Evolutionary conservation across 2,113 vertebrate genomes (phyloP).

Genomic region (Eulemur rufifrons): DNA sequence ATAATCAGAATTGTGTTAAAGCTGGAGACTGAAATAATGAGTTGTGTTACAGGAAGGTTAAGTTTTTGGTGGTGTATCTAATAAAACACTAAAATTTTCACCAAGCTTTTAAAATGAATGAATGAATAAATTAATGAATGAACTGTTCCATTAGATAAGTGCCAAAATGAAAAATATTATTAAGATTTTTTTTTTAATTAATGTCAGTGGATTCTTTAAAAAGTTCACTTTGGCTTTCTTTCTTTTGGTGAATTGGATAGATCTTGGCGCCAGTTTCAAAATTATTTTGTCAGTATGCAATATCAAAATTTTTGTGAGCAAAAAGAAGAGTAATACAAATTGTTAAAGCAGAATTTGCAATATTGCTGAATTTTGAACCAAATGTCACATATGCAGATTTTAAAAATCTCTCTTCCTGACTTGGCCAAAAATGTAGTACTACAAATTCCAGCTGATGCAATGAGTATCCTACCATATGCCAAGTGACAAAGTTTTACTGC

Average conservation of each 20-base stretch:
- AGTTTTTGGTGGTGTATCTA: neutral
- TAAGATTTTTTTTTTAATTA: neutral
- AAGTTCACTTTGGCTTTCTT: neutral
- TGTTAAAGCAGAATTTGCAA: neutral
- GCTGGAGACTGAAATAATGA: neutral
- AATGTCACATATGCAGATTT: slow-evolving; percentile 50
- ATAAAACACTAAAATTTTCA: neutral
- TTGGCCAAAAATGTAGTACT: neutral
- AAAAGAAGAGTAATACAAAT: neutral
- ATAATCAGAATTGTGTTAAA: neutral
- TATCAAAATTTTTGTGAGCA: neutral
- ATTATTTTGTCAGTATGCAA: neutral
- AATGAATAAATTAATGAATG: neutral
- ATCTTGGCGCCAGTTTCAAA: neutral
- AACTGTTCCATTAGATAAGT: neutral
- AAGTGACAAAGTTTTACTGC: slow-evolving; percentile 43
- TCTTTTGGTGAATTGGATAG: neutral
- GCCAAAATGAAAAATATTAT: neutral
- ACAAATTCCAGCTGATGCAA: slow-evolving; percentile 45
- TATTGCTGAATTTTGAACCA: slow-evolving; percentile 31
- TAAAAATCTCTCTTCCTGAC: neutral
- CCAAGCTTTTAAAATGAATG: neutral
- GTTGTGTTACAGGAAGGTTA: neutral
- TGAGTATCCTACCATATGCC: slow-evolving; percentile 27
- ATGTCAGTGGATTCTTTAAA: neutral